A percentile compares a stretch with the other conserved stretches of the same genome.
Conservation (phyloP, 2,113 vertebrate genomes). For the Cyprinodon variegatus region DNA sequence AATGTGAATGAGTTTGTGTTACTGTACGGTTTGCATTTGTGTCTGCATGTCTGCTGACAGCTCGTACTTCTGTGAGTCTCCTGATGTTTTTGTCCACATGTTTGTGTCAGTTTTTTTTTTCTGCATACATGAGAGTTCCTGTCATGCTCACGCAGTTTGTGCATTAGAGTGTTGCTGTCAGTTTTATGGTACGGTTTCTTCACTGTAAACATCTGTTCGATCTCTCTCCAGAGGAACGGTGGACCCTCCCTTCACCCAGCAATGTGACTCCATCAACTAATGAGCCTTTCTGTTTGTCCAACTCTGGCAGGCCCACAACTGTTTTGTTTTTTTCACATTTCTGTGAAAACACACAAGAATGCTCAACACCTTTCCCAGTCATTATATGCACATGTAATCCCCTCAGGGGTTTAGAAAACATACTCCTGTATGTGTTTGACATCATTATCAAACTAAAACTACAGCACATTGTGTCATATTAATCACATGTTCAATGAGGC, state of each 20-base stretch:
- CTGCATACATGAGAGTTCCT: background rate
- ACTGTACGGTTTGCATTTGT: background rate
- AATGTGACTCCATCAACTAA: constrained; percentile 62
- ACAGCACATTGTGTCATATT: constrained; percentile 48
- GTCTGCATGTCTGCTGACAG: background rate
- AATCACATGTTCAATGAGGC: constrained; percentile 69
- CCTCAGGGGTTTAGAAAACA: constrained; percentile 26
- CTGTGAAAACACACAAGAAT: background rate
- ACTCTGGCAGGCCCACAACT: constrained; percentile 7
- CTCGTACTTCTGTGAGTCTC: background rate
- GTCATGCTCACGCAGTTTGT: constrained; percentile 8
- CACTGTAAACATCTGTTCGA: constrained; percentile 62
- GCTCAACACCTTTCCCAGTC: constrained; percentile 21
- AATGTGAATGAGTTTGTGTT: background rate
- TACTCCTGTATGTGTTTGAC: constrained; percentile 46
- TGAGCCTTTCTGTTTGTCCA: constrained; percentile 57
- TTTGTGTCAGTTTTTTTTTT: constrained; percentile 1
- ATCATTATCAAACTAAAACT: constrained; percentile 54
- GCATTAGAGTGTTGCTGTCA: constrained; percentile 27
- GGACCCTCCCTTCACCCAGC: constrained; percentile 51
- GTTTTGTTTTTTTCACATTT: background rate
- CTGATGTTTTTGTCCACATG: constrained; percentile 8
- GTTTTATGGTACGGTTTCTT: constrained; percentile 28
- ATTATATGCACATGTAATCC: constrained; percentile 31
- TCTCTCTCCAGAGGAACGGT: constrained; percentile 45